Percentiles rank a stretch among this genome's conserved stretches.
phyloP scores from a whole-genome alignment of 2,113 vertebrate species.

The Macrotis lagotis region DNA sequence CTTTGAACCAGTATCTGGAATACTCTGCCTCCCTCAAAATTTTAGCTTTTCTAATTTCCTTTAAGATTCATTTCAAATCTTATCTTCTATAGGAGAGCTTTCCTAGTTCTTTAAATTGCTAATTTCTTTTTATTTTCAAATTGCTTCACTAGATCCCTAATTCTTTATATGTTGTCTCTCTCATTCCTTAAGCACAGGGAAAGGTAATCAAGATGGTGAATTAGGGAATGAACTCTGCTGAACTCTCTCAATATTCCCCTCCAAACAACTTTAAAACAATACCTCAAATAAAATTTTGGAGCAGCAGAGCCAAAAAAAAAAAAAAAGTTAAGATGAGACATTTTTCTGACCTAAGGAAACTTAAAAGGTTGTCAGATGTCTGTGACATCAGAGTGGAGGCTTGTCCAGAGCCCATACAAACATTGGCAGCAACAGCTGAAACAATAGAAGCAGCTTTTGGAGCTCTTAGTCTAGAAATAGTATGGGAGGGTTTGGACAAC shows the following conservation, averaged over 20 bases:
- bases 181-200: neutral
- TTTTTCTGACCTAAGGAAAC: neutral
- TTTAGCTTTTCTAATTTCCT: neutral
- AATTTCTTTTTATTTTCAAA: neutral
- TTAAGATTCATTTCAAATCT: neutral
- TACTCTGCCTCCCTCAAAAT: neutral
- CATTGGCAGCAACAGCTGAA: neutral
- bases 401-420: neutral
- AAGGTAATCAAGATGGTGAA: neutral
- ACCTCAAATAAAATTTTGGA: neutral
- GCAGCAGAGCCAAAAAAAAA: neutral
- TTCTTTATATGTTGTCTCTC: neutral
- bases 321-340: neutral
- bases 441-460: neutral
- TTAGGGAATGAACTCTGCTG: neutral
- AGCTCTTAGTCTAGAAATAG: neutral
- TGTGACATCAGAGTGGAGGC: neutral
- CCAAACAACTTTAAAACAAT: neutral
- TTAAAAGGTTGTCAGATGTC: neutral
- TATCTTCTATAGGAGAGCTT: too few species aligned
- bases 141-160: neutral
- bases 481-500: neutral
- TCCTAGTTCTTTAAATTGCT: too few species aligned
- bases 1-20: too few species aligned
- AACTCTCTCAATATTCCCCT: neutral